Percentiles rank a stretch among this genome's conserved stretches.
These are phyloP conservation scores for Pseudomyrmex gracilis DNA, from an alignment of 1,140 invertebrate genomes.

Conservation along the genomic window DNA sequence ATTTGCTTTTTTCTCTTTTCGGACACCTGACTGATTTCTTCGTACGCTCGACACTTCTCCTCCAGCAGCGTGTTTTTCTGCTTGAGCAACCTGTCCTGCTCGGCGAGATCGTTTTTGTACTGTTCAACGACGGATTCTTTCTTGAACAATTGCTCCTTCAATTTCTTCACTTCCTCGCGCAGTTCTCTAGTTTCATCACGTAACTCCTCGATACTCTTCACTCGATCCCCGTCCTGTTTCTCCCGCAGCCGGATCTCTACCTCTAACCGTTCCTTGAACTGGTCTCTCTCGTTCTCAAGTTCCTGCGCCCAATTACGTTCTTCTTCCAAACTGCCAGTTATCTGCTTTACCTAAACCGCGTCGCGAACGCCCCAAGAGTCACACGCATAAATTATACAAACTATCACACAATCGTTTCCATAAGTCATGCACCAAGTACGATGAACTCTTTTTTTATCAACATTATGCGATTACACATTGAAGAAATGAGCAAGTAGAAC, in stretches of 20 bases:
- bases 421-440: not conserved
- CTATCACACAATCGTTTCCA: not conserved
- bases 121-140: slow-evolving; percentile 78
- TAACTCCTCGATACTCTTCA: slow-evolving; percentile 73
- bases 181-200: slow-evolving; percentile 76
- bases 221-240: slow-evolving; percentile 73
- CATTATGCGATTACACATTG: not conserved
- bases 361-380: not conserved
- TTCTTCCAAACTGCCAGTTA: slow-evolving; percentile 79
- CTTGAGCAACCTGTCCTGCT: slow-evolving; percentile 80
- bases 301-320: slow-evolving; percentile 82
- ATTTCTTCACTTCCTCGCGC: slow-evolving; percentile 78
- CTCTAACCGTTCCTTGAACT: slow-evolving; percentile 77
- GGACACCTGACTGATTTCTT: slow-evolving; percentile 76
- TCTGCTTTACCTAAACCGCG: slow-evolving; percentile 78
- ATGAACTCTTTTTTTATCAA: not conserved
- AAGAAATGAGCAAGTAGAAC: not conserved
- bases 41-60: slow-evolving; percentile 78
- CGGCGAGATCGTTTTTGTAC: slow-evolving; percentile 77
- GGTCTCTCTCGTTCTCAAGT: slow-evolving; percentile 80
- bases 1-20: slow-evolving; percentile 84
- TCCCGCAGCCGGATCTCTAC: slow-evolving; percentile 75
- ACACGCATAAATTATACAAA: not conserved
- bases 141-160: slow-evolving; percentile 83
- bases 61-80: slow-evolving; percentile 79